Percentiles rank a stretch among this genome's conserved stretches.
Conservation (phyloP, 2,888 invertebrate species). For the Dryomyza anilis region DNA sequence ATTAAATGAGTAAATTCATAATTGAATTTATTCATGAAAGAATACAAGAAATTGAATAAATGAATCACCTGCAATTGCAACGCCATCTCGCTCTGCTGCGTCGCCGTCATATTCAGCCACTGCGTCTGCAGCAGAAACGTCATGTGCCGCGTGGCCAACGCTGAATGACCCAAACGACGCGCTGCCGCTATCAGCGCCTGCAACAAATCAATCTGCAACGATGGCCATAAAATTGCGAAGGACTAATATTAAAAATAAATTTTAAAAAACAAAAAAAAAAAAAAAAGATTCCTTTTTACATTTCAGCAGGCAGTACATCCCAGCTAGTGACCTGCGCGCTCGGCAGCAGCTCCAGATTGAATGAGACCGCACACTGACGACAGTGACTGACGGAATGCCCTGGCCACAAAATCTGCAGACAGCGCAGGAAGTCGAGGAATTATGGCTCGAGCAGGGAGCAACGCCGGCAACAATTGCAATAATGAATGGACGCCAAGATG, state of each 20-base stretch:
- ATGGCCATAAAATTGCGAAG: too few relatives aligned
- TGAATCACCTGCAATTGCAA: conserved; percentile 77
- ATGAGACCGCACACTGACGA: conserved; percentile 79
- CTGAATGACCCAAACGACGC: conserved; percentile 87
- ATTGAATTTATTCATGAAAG: too few relatives aligned
- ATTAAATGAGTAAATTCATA: too few relatives aligned
- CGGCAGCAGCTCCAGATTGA: conserved; percentile 85
- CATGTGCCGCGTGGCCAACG: conserved; percentile 91
- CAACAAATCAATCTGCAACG: conserved; percentile 85
- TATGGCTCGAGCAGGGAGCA: conserved; percentile 77
- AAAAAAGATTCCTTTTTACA: too few relatives aligned
- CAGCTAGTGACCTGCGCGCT: conserved; percentile 91
- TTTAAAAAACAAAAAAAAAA: too few relatives aligned
- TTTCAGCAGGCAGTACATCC: conserved; percentile 94
- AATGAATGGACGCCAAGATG: conserved; percentile 80
- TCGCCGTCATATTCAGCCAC: conserved; percentile 77
- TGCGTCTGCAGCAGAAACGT: conserved; percentile 91
- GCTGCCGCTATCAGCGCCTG: conserved; percentile 94
- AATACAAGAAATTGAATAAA: too few relatives aligned
- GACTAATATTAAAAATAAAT: too few relatives aligned
- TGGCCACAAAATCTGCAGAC: conserved; percentile 88
- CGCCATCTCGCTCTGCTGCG: conserved; percentile 82
- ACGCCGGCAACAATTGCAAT: conserved; percentile 93
- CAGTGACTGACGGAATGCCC: conserved; percentile 98
- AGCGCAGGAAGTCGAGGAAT: conserved; percentile 65